Base-by-base conservation (phyloP, 1,140 invertebrate species). In the Antheraea mylitta region DNA sequence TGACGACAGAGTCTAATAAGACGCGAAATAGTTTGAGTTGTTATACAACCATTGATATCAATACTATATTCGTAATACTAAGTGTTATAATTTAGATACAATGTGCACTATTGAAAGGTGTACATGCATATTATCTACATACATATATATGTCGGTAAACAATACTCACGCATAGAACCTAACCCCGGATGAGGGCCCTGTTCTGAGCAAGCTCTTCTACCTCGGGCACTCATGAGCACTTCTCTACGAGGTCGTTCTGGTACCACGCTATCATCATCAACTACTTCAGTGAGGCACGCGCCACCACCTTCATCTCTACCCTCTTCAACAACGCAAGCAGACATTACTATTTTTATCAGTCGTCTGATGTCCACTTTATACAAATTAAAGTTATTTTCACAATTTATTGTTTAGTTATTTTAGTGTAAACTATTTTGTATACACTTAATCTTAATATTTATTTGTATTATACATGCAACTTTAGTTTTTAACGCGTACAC, bases 161-260 rank as follows among this genome's bases (percentile, higher is more conserved):
- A 65, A 61, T 30, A 58, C 64, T 66, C 22, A 66, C 64, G 64
- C 30, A 59, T 37, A 18, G 36, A 59, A 2, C 19, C 45, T n/a
- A 58, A 18, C 1, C 48, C 73, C 30, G 93, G 94, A 87, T 95
- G 94, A 4, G 94, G 94, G 19, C 94, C 94, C 80, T 95, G 95
- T 73, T 95, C 95, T 61, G 94, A 95, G 78, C 94, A 94, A 11
- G 94, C 94, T 3, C 95, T 86, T 11, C 94, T 83, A 4, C 93
- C 93, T 37, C 92, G 85, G 0, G 85, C 90, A 58, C 89, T 89
- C 58, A 93, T 73, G 18, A 94, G 83, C 67, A 92, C 89, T 16
- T 93, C 92, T 19, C 90, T 81, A 45, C 89, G 85, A 37, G 86
- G 78, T 18, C 85, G 78, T 65, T 90, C 87, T 0, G 73, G 67